Percentiles rank a stretch among this genome's conserved stretches.
Conservation (phyloP, 30 jellyfish, hydroid and myxozoan genomes). For the Euphysa ruthae region DNA sequence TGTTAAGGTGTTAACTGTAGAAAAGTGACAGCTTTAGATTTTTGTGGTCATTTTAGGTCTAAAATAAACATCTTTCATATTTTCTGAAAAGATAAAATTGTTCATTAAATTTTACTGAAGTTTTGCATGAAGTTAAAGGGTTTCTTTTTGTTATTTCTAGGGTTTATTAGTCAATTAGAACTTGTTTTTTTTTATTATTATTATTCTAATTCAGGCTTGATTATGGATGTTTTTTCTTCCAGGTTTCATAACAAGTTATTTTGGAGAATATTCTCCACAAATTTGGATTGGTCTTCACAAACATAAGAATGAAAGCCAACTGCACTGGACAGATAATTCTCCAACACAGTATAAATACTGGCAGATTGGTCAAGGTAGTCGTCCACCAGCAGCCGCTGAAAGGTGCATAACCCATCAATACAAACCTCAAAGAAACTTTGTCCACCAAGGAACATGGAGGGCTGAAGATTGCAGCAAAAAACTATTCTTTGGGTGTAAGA, state of each 20-base stretch:
- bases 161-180: too few relatives aligned
- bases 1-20: too few relatives aligned
- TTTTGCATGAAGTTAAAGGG: too few relatives aligned
- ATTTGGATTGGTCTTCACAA: constrained; percentile 91
- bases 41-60: too few relatives aligned
- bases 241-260: constrained; percentile 25
- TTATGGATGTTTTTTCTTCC: neutral
- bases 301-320: constrained; percentile 21
- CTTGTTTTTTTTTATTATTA: too few relatives aligned
- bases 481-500: constrained; percentile 69
- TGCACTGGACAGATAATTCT: constrained; percentile 69
- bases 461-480: constrained; percentile 54
- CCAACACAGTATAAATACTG: constrained; percentile 63
- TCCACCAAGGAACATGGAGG: constrained; percentile 53
- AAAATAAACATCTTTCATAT: too few relatives aligned
- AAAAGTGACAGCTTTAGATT: too few relatives aligned
- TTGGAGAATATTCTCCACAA: constrained; percentile 39
- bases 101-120: too few relatives aligned
- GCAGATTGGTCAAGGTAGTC: constrained; percentile 13
- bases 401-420: constrained; percentile 5
- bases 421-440: neutral
- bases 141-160: too few relatives aligned
- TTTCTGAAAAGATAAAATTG: too few relatives aligned
- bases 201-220: too few relatives aligned
- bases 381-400: constrained; percentile 23